Evolutionary conservation across 1,140 invertebrate species (phyloP), one percentile per base, ranked within the genome.

Genomic region (Drosophila ohnishii): DNA sequence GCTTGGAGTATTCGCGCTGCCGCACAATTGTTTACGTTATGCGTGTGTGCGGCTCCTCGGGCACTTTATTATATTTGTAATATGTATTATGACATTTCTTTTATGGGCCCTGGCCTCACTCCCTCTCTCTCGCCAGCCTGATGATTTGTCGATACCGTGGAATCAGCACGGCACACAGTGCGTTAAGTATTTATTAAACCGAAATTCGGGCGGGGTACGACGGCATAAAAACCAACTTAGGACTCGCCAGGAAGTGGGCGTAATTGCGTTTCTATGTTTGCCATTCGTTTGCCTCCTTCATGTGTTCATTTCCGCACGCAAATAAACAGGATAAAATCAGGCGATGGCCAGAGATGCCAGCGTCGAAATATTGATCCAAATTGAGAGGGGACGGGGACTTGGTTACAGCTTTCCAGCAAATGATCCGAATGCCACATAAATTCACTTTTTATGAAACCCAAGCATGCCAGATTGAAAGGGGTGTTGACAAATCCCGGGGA

Each of bases 21-120:
- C 69, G 66, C 80, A 87, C 84, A 88, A 86, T 87, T 86, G 82
- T 86, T 84, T 80, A 77, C 76, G 51, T 25, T 55, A 73, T 55
- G 57, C 57, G 55, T 71, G 42, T 40, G 47, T 37, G 57, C 57
- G 55, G 16, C 25, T 57, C 82, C 65, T 81, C 40, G 63, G 80
- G 83, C 82, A 81, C 74, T 87, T 86, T 86, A 87, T 87, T 86
- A 86, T 86, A 86, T 86, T 66, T 86, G 75, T 85, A 85, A 70
- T 82, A 81, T 79, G 64, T 83, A 83, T 80, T 84, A 85, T 85
- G 81, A 85, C 81, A 85, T 85, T 85, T 85, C 74, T 67, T 80
- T 80, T 82, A 73, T 78, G 59, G 69, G 30, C 62, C 55, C 66
- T 37, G 67, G 53, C 57, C 48, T 67, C 56, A 47, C 53, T 57